Conservation (phyloP, 2,797 vertebrate genomes). For the Crocodylus rhombifer region DNA sequence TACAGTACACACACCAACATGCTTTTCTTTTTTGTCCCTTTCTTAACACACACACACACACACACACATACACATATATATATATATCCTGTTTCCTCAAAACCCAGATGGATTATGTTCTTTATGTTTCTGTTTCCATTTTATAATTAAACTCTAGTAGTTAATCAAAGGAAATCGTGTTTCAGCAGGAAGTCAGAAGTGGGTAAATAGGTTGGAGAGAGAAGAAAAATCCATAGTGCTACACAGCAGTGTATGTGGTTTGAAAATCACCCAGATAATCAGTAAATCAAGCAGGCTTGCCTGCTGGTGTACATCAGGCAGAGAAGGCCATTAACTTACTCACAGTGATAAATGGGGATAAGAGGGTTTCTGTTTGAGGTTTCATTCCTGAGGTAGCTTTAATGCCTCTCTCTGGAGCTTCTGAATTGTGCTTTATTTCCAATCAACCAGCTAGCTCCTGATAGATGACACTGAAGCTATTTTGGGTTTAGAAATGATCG, state of each 20-base stretch:
- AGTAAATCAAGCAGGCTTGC: slow-evolving; percentile 42
- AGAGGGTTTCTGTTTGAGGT: slow-evolving; percentile 36
- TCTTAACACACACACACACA: too few relatives aligned
- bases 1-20: neutral
- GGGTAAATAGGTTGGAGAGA: neutral
- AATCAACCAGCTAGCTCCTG: neutral
- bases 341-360: slow-evolving; percentile 19
- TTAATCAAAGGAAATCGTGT: slow-evolving; percentile 62
- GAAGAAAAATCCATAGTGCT: neutral
- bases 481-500: neutral
- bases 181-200: slow-evolving; percentile 32
- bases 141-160: slow-evolving; percentile 51
- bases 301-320: neutral
- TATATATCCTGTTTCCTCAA: neutral
- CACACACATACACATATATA: too few relatives aligned
- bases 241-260: neutral
- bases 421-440: neutral
- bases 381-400: slow-evolving; percentile 44
- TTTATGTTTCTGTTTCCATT: slow-evolving; percentile 40
- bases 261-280: slow-evolving; percentile 32
- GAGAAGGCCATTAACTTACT: slow-evolving; percentile 37
- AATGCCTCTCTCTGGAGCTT: neutral
- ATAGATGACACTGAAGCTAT: neutral
- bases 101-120: neutral
- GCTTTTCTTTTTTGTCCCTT: neutral